Evolutionary conservation across 2,113 vertebrate species (phyloP).

Genomic region (Excalfactoria chinensis): DNA sequence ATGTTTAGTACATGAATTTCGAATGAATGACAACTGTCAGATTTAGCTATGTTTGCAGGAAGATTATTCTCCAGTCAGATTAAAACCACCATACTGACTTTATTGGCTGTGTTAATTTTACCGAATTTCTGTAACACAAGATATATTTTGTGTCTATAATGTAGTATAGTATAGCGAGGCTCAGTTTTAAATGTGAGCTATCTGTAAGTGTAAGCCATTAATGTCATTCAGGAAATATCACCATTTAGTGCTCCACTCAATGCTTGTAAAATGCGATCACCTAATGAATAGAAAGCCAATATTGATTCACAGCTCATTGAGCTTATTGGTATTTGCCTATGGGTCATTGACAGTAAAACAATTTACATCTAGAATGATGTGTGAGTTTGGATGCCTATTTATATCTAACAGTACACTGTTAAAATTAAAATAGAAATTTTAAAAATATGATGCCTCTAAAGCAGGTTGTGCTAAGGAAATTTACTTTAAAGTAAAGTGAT

Average conservation of each 20-base stretch:
- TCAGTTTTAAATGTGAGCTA: background rate
- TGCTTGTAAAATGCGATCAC: background rate
- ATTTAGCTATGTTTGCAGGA: background rate
- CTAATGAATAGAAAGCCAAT: constrained; percentile 33
- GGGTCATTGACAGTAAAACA: background rate
- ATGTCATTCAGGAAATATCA: background rate
- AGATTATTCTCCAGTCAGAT: background rate
- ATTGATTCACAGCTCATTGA: constrained; percentile 16
- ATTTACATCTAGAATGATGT: background rate
- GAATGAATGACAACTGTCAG: background rate
- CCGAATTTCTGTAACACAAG: background rate
- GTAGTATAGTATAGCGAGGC: background rate
- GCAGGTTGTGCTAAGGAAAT: background rate
- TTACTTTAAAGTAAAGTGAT: background rate
- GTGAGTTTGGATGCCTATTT: background rate
- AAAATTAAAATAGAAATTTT: background rate
- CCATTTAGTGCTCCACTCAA: background rate
- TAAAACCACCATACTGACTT: background rate
- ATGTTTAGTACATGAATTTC: too few species aligned
- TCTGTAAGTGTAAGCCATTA: constrained; percentile 1
- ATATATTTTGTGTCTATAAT: background rate
- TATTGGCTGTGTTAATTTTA: background rate
- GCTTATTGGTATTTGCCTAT: background rate
- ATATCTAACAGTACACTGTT: constrained; percentile 5
- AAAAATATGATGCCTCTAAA: constrained; percentile 10